These are phyloP conservation scores for Charadrius vociferus DNA, from an alignment of 2,113 vertebrate species.

Conservation along the genomic window DNA sequence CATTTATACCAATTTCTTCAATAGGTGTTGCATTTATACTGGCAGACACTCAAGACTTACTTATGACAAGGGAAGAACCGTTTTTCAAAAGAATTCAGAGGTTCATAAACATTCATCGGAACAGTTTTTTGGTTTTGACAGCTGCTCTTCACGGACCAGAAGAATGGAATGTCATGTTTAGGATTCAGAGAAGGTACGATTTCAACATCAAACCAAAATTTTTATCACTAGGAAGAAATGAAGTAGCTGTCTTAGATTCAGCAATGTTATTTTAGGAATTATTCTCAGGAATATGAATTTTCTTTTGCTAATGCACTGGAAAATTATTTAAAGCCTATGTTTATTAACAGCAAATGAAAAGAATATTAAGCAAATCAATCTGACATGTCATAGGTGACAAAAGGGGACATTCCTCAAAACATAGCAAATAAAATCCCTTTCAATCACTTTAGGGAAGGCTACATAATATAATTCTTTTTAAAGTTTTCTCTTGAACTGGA, in stretches of 20 bases:
- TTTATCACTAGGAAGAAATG: not conserved
- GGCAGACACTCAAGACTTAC: conserved; percentile 76
- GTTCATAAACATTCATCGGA: conserved; percentile 87
- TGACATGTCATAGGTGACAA: not conserved
- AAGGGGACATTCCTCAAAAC: not conserved
- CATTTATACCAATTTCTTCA: not conserved
- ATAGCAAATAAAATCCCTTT: not conserved
- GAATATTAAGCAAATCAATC: not conserved
- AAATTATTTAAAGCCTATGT: not conserved
- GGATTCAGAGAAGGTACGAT: conserved; percentile 87
- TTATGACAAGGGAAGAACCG: conserved; percentile 66
- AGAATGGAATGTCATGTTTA: conserved; percentile 81
- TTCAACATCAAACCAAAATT: not conserved
- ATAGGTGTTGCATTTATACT: conserved; percentile 91
- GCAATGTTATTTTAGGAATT: not conserved
- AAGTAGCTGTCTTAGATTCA: not conserved
- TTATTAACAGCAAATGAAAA: conserved; percentile 10
- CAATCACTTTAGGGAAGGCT: not conserved
- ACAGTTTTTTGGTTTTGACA: conserved; percentile 87
- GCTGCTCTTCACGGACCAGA: conserved; percentile 80
- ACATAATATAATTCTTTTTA: not conserved
- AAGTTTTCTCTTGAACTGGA: not conserved
- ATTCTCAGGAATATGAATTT: not conserved
- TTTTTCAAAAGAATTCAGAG: conserved; percentile 76
- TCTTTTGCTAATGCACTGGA: not conserved